phyloP scores from a whole-genome alignment of 2,113 vertebrate species.

The Octodon degus region DNA sequence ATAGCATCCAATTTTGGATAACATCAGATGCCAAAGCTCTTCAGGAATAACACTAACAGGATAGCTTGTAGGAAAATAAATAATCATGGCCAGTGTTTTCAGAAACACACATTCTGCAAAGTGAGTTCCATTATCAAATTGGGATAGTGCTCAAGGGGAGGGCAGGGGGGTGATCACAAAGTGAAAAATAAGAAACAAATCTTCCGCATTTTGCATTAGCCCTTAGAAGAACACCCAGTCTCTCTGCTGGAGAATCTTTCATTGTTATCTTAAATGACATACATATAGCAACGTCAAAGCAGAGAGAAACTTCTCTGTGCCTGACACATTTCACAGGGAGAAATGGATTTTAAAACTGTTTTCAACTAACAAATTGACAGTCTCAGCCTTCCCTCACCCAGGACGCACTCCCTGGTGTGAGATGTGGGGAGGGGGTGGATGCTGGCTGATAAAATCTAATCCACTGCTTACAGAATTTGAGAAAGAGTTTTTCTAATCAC shows the following conservation, averaged over 20 bases:
- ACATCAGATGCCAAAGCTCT: not conserved
- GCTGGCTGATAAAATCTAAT: conserved; percentile 78
- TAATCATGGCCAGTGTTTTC: not conserved
- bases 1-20: not conserved
- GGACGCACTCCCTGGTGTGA: conserved; percentile 69
- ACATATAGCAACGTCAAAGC: conserved; percentile 74
- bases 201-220: not conserved
- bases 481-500: conserved; percentile 74
- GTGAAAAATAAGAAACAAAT: not conserved
- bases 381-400: conserved; percentile 69
- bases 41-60: not conserved
- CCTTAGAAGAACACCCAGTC: conserved; percentile 54
- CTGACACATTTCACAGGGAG: conserved; percentile 84
- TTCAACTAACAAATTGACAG: conserved; percentile 83
- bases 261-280: conserved; percentile 84
- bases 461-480: conserved; percentile 63
- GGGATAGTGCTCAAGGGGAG: not conserved
- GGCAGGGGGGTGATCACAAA: too few relatives aligned
- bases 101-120: not conserved
- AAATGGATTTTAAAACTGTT: conserved; percentile 85
- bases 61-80: not conserved
- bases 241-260: conserved; percentile 53
- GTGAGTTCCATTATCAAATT: not conserved
- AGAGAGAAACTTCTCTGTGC: conserved; percentile 81
- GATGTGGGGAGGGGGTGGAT: conserved; percentile 49